These are phyloP conservation scores for Dicentrarchus labrax DNA, from an alignment of 2,113 vertebrate genomes.

Conservation along the genomic window DNA sequence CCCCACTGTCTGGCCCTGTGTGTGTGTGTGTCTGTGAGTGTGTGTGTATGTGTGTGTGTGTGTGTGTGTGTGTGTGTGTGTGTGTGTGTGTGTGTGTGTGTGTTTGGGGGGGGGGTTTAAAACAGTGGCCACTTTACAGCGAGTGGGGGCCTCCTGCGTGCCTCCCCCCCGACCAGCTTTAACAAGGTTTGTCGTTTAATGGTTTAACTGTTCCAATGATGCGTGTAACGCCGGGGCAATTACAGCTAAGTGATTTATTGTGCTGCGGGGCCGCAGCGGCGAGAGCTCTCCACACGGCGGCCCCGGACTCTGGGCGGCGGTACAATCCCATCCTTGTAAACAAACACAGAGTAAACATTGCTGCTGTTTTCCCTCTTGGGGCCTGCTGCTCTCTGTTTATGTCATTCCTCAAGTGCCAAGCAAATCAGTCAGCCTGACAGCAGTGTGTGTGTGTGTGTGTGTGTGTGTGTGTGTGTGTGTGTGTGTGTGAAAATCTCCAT, in stretches of 20 bases:
- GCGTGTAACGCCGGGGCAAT: slow-evolving; percentile 78
- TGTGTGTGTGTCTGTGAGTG: slow-evolving; percentile 20
- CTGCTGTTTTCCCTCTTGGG: slow-evolving; percentile 69
- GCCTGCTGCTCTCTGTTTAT: slow-evolving; percentile 78
- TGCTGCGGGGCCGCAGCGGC: slow-evolving; percentile 43
- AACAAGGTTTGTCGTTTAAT: slow-evolving; percentile 82
- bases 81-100: slow-evolving; percentile 9
- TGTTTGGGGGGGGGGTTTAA: neutral
- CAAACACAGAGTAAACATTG: slow-evolving; percentile 80
- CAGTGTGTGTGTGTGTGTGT: neutral
- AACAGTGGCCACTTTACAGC: slow-evolving; percentile 50
- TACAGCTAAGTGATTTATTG: slow-evolving; percentile 84
- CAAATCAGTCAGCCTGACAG: slow-evolving; percentile 92
- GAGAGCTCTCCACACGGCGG: slow-evolving; percentile 38
- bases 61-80: neutral
- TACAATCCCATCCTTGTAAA: slow-evolving; percentile 78
- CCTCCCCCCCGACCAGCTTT: slow-evolving; percentile 62
- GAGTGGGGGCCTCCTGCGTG: slow-evolving; percentile 21
- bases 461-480: slow-evolving; percentile 4
- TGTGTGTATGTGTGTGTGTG: slow-evolving; percentile 10
- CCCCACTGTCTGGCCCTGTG: neutral
- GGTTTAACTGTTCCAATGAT: slow-evolving; percentile 84
- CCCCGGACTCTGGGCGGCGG: slow-evolving; percentile 27
- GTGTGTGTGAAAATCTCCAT: slow-evolving; percentile 5
- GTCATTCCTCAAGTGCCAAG: slow-evolving; percentile 83